phyloP scores from a whole-genome alignment of 2,113 vertebrate genomes.

The Gallinago jamesoni region DNA sequence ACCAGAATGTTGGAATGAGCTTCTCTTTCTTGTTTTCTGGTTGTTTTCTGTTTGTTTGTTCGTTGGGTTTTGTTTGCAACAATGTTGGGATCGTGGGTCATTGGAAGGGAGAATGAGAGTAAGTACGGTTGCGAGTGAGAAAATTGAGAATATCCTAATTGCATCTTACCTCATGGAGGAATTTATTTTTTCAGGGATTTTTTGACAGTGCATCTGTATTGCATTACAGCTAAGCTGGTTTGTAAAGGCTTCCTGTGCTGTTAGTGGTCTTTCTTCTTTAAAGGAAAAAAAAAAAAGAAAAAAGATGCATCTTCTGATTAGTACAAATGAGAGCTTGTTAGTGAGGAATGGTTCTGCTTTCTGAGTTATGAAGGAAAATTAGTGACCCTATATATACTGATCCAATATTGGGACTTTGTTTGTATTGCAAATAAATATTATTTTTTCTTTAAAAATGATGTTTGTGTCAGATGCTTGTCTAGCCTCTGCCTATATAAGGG shows the following conservation, averaged over 20 bases:
- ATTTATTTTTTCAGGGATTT: conserved; percentile 92
- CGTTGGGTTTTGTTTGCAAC: conserved; percentile 54
- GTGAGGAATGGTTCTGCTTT: conserved; percentile 86
- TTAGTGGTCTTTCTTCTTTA: conserved; percentile 78
- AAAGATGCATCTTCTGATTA: conserved; percentile 82
- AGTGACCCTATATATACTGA: conserved; percentile 86
- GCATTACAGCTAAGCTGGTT: conserved; percentile 86
- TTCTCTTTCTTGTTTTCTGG: conserved; percentile 59
- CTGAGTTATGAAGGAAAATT: conserved; percentile 92
- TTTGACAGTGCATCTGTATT: conserved; percentile 89
- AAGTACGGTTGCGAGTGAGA: conserved; percentile 32
- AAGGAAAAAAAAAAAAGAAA: conserved; percentile 60
- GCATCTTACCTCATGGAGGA: conserved; percentile 94
- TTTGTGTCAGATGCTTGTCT: conserved; percentile 58
- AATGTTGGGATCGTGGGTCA: conserved; percentile 64
- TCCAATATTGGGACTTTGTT: conserved; percentile 94
- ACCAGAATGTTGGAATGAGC: conserved; percentile 66
- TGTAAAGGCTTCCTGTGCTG: conserved; percentile 88
- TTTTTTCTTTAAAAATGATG: conserved; percentile 92
- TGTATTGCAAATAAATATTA: conserved; percentile 99
- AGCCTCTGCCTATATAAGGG: conserved; percentile 38
- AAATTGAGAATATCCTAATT: conserved; percentile 67
- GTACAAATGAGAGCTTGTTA: conserved; percentile 85
- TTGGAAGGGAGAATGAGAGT: conserved; percentile 33
- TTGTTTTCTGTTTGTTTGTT: conserved; percentile 53